Evolutionary conservation across 2,113 vertebrate species (phyloP), one percentile per base, ranked within the genome.

Genomic region (Pituophis catenifer): DNA sequence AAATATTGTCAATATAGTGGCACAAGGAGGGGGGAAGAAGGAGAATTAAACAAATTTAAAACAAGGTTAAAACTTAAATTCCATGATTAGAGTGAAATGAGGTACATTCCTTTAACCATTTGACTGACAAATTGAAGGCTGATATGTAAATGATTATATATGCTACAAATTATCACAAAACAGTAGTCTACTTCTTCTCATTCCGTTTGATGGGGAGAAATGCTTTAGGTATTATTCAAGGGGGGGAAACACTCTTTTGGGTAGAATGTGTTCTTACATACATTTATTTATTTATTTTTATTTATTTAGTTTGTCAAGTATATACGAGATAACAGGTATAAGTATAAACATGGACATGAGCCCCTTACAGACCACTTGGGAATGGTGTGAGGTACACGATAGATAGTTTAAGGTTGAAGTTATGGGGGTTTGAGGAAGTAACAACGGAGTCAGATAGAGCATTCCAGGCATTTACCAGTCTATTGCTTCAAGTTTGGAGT

Each of bases 1-100:
- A 9, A 38, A 95, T 13, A 8, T 86, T 92, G 62, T 93, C 93
- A 88, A 50, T 3, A 87, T 55, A 91, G 88, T 88, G 88, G 96
- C 24, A 44, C 57, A 95, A 44, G 5, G 10, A 23, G 15, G 54
- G 88, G 91, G 23, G 50, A 9, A 19, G 8, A 48, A 48, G 11
- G 23, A 89, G 53, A 54, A 12, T 33, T 23, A 75, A 75, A 70
- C 13, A 90, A 70, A 53, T 19, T 89, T 88, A 55, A 88, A 88
- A 54, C 87, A 88, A 33, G 13, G 53, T 88, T 81, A 81, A 81
- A 81, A 81, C 33, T 81, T 52, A 54, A 54, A 29, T 55, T 54
- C 52, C 29, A 19, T 88, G 87, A 55, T 17, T 19, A 88, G 52
- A 33, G 29, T 33, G 29, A 29, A 55, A n/a, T 52, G 24, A n/a